Percentiles rank a stretch among this genome's conserved stretches.
Conservation (phyloP, 2,113 vertebrate genomes). For the Morone saxatilis region DNA sequence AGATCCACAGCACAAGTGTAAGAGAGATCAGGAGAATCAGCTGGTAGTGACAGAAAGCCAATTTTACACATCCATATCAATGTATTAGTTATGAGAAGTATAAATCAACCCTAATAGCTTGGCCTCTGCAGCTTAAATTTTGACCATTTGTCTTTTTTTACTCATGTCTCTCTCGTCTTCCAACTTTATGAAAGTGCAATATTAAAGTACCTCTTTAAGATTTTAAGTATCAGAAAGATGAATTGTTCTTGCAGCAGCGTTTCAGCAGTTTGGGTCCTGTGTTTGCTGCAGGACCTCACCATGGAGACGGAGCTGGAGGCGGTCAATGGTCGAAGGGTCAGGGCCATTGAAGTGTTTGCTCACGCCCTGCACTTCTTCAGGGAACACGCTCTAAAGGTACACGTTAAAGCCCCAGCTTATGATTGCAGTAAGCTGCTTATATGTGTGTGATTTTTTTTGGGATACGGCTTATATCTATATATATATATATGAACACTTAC, state of each 20-base stretch:
- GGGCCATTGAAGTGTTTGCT: slow-evolving; percentile 93
- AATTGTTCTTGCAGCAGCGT: background rate
- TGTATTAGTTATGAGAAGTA: no score
- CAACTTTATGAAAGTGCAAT: background rate
- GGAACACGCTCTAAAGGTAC: slow-evolving; percentile 93
- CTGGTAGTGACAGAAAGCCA: background rate
- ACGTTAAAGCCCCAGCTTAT: background rate
- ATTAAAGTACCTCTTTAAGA: no score
- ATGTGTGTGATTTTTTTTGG: background rate
- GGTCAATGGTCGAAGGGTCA: slow-evolving; percentile 89
- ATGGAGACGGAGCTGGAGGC: slow-evolving; percentile 93
- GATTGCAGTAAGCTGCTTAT: background rate
- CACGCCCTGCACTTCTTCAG: slow-evolving; percentile 94
- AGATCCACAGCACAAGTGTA: slow-evolving; percentile 95
- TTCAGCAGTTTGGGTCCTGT: slow-evolving; percentile 28
- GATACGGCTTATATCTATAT: background rate
- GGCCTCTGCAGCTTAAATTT: background rate
- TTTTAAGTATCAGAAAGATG: background rate
- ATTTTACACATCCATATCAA: no score
- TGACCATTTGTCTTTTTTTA: background rate
- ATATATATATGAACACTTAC: background rate
- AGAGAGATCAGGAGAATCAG: slow-evolving; percentile 18
- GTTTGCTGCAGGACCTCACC: slow-evolving; percentile 84
- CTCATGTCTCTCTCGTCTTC: background rate
- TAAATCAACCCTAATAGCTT: no score